Conservation (phyloP, 2,113 vertebrate species). For the Dermatemys mawii region DNA sequence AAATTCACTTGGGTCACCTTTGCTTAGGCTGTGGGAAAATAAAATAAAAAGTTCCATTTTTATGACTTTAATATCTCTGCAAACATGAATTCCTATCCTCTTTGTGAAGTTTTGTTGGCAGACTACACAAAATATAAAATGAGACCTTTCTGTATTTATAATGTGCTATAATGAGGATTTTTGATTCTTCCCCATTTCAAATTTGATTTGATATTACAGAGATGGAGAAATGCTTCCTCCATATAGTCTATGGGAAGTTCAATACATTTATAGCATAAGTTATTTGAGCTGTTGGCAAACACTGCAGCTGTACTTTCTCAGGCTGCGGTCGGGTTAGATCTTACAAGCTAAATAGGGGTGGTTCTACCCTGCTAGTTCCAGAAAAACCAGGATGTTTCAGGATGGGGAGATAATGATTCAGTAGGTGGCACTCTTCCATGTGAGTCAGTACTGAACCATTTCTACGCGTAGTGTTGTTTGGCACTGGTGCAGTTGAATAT, state of each 20-base stretch:
- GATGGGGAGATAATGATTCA: background rate
- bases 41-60: constrained; percentile 65
- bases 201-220: constrained; percentile 71
- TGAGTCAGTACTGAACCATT: background rate
- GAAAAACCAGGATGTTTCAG: background rate
- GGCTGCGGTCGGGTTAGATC: background rate
- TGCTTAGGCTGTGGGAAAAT: constrained; percentile 83
- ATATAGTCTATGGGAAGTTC: constrained; percentile 11
- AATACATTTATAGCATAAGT: background rate
- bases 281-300: background rate
- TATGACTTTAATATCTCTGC: constrained; percentile 72
- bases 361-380: background rate
- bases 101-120: constrained; percentile 57
- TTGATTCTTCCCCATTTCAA: constrained; percentile 64
- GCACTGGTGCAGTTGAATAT: background rate
- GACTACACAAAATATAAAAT: constrained; percentile 9
- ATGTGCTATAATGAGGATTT: constrained; percentile 66
- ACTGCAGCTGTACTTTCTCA: background rate
- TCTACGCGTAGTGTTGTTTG: background rate
- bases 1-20: constrained; percentile 79
- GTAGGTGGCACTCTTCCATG: background rate
- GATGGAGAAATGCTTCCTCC: constrained; percentile 48
- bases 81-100: constrained; percentile 59
- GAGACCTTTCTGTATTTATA: constrained; percentile 50
- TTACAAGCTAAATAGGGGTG: background rate